Percentiles rank a stretch among this genome's conserved stretches.
phyloP scores from a whole-genome alignment of 2,888 invertebrate genomes.

The Leptura quadrifasciata region DNA sequence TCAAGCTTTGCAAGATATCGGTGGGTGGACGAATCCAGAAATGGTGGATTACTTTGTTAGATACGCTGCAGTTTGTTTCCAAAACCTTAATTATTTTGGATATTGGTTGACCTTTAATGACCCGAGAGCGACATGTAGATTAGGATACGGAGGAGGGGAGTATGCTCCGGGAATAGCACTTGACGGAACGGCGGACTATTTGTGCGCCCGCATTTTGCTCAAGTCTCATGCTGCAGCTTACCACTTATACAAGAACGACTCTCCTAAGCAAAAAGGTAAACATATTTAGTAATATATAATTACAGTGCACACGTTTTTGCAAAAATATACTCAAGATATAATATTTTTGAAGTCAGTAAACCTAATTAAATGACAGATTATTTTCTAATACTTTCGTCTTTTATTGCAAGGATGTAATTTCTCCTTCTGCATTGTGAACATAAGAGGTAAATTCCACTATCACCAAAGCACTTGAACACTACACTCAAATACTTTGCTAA shows the following conservation, averaged over 20 bases:
- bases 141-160: constrained; percentile 66
- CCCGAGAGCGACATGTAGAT: constrained; percentile 66
- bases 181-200: constrained; percentile 77
- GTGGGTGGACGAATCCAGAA: constrained; percentile 80
- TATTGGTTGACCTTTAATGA: constrained; percentile 77
- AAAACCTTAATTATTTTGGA: constrained; percentile 76
- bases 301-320: too few relatives aligned
- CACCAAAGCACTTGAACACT: too few relatives aligned
- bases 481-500: too few relatives aligned
- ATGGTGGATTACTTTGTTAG: constrained; percentile 78
- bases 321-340: too few relatives aligned
- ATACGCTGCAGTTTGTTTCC: constrained; percentile 74
- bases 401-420: too few relatives aligned
- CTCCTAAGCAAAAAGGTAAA: not conserved
- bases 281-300: too few relatives aligned
- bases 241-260: constrained; percentile 28
- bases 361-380: too few relatives aligned
- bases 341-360: too few relatives aligned
- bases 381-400: too few relatives aligned
- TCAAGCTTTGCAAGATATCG: constrained; percentile 72
- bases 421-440: too few relatives aligned
- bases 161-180: constrained; percentile 74
- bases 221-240: constrained; percentile 81
- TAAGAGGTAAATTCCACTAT: too few relatives aligned
- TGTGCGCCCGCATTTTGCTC: constrained; percentile 79